Conservation (phyloP, 2,797 vertebrate genomes). For the Lepus oiostolus region DNA sequence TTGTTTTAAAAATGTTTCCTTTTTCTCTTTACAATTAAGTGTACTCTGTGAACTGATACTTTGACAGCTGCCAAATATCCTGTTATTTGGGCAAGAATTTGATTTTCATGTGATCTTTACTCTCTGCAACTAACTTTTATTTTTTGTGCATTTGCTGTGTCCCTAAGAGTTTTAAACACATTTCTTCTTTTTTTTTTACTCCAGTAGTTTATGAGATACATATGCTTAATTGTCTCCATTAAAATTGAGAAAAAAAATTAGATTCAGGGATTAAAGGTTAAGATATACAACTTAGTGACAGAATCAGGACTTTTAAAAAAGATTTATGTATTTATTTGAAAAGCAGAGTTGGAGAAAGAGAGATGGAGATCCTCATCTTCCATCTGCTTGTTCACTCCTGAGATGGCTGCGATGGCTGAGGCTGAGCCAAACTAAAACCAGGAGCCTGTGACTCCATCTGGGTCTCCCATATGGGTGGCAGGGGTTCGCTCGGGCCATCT, state of each 20-base stretch:
- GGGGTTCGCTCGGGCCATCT: too few species aligned
- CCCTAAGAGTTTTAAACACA: conserved; percentile 1
- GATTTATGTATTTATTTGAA: too few species aligned
- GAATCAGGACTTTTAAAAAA: too few species aligned
- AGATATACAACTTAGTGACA: not conserved
- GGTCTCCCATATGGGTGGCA: too few species aligned
- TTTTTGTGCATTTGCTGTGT: not conserved
- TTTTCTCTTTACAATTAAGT: not conserved
- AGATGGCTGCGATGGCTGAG: too few species aligned
- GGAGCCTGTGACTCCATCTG: too few species aligned
- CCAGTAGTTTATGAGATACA: not conserved
- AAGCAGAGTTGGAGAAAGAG: too few species aligned
- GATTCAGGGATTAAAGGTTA: not conserved
- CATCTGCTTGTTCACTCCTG: too few species aligned
- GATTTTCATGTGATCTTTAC: not conserved
- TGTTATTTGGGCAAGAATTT: conserved; percentile 18
- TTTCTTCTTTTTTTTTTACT: conserved; percentile 25
- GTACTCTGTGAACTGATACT: not conserved
- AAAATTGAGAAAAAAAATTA: not conserved
- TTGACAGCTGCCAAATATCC: not conserved
- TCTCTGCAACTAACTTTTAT: not conserved
- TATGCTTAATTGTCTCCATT: conserved; percentile 16
- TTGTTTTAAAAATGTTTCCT: not conserved
- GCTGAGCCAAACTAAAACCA: too few species aligned
- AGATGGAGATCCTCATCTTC: too few species aligned